These are phyloP conservation scores for Heterotilapia buettikoferi DNA, from an alignment of 2,113 vertebrate genomes.

Conservation along the genomic window DNA sequence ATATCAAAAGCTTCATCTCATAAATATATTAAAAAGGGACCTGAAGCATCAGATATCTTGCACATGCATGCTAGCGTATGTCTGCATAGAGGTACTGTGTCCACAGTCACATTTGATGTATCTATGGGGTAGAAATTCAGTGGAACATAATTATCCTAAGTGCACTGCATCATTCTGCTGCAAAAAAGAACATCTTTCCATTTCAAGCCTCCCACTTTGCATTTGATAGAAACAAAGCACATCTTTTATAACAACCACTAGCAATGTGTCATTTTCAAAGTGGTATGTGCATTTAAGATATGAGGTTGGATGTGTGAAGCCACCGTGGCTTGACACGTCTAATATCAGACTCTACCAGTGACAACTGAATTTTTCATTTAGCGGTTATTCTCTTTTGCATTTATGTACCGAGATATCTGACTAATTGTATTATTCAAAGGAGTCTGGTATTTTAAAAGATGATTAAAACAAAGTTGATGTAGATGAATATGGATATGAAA, in stretches of 20 bases:
- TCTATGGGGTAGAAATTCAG: conserved; percentile 3
- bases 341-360: not conserved
- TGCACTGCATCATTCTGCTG: conserved; percentile 38
- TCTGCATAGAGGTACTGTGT: not conserved
- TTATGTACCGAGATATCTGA: not conserved
- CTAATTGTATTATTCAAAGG: not conserved
- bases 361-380: not conserved
- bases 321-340: not conserved
- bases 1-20: not conserved
- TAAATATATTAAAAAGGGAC: not conserved
- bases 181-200: conserved; percentile 11
- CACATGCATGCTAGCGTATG: not conserved
- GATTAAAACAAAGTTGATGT: not conserved
- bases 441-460: not conserved
- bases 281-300: not conserved
- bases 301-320: not conserved
- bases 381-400: not conserved
- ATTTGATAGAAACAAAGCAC: conserved; percentile 1
- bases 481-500: not conserved
- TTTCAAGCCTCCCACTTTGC: conserved; percentile 12
- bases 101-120: conserved; percentile 22
- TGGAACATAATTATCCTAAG: conserved; percentile 33
- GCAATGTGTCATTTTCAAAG: not conserved
- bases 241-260: not conserved
- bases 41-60: not conserved